Evolutionary conservation across 2,113 vertebrate species (phyloP), one percentile per base, ranked within the genome.

Genomic region (Ceyx margarethae): DNA sequence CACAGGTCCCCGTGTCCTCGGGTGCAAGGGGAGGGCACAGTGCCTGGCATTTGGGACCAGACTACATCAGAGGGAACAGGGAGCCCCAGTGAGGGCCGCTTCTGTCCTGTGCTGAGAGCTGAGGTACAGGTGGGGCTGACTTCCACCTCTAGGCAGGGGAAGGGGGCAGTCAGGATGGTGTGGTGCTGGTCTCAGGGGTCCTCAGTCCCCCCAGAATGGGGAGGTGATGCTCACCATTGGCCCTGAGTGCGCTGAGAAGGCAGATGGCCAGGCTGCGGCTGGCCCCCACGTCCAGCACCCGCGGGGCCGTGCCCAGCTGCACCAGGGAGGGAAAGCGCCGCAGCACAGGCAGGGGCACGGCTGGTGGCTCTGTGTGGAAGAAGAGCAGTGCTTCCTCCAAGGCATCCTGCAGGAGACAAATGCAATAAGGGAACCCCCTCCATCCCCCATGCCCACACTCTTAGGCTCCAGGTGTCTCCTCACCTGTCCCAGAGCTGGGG

Each of bases 321-420:
- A 98, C 92, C 96, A 98, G 97, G 15, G 98, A 98, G 43, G 98
- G 98, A 93, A 98, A 98, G 91, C 98, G 98, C 75, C 95, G 97
- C 46, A 98, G 97, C 79, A 98, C 96, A 3, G 98, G 98, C 91
- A 97, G 97, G 10, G 98, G 98, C 93, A 98, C 98, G 17, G 98
- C 95, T 4, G 95, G 94, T 7, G 97, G 97, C 96, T 98, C 98
- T 50, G 97, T 50, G 48, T 98, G 97, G 96, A 98, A 98, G 90
- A 97, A 95, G 92, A 96, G 95, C 78, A 96, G 77, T 0, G 95
- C 94, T 89, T 96, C 94, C 45, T 93, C 93, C 88, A 98, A 90
- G 75, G 93, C 81, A 68, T 98, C 97, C 98, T 98, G 77, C 3
- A 3, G 73, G 58, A 23, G 4, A 71, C 77, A 85, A 72, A n/a